Conservation (phyloP, 2,113 vertebrate genomes). For the Acrocephalus arundinaceus region DNA sequence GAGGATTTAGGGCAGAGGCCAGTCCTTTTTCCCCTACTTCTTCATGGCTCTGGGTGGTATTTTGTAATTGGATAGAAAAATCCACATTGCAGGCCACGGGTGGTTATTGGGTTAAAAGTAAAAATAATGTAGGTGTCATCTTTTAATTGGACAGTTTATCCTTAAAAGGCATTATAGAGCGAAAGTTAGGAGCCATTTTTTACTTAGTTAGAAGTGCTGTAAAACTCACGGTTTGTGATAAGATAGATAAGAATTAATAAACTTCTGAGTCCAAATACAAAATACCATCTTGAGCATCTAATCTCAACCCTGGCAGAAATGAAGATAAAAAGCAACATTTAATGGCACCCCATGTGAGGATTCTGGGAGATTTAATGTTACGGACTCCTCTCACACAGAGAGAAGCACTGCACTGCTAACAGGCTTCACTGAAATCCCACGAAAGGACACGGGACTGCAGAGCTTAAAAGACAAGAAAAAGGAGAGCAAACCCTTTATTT, state of each 20-base stretch:
- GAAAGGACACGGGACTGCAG: background rate
- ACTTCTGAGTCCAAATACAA: background rate
- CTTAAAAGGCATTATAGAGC: background rate
- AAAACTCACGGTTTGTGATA: rapidly evolving
- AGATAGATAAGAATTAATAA: background rate
- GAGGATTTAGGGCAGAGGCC: background rate
- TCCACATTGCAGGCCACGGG: background rate
- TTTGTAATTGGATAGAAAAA: background rate
- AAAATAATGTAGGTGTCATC: background rate
- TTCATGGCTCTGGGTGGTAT: background rate
- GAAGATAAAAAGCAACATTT: background rate
- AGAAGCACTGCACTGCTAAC: background rate
- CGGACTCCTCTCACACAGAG: background rate
- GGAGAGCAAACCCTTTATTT: background rate
- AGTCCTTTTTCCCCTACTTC: background rate
- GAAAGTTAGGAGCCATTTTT: too few relatives aligned
- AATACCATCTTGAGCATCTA: background rate
- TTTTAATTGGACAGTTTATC: background rate
- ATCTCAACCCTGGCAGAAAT: background rate
- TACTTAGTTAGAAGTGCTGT: background rate
- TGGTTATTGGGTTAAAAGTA: background rate
- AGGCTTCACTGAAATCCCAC: background rate
- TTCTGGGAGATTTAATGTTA: background rate
- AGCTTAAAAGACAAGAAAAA: background rate
- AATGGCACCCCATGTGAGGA: background rate